Evolutionary conservation across 2,888 invertebrate genomes (phyloP).

Genomic region (Hartigia nigra): DNA sequence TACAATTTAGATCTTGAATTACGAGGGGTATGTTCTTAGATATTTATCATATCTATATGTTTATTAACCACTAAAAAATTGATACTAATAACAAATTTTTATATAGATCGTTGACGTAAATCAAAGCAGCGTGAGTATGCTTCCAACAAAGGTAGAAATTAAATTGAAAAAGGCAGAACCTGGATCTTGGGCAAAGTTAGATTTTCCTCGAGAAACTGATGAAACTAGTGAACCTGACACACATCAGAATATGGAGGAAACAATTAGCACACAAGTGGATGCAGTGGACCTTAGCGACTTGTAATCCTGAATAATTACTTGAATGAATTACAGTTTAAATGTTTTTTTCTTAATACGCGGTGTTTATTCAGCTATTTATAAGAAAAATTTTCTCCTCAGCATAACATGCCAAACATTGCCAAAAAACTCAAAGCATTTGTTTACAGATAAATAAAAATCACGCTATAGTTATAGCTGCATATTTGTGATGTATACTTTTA

Average conservation of each 20-base stretch:
- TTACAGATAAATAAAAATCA: background rate
- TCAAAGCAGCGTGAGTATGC: constrained; percentile 80
- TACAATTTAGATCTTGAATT: constrained; percentile 84
- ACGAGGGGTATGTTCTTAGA: constrained; percentile 76
- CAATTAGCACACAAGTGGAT: constrained; percentile 69
- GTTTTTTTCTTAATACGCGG: background rate
- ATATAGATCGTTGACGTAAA: constrained; percentile 81
- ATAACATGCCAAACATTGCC: background rate
- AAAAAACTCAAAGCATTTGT: background rate
- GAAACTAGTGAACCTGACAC: constrained; percentile 12
- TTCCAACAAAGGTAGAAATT: constrained; percentile 92
- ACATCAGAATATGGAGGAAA: constrained; percentile 59
- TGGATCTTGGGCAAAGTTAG: constrained; percentile 83
- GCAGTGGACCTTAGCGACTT: constrained; percentile 82
- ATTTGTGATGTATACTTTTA: background rate
- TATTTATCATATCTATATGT: constrained; percentile 4
- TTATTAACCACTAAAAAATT: constrained; percentile 11
- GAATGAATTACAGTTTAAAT: background rate
- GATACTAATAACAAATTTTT: constrained; percentile 19
- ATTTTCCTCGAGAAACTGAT: constrained; percentile 68
- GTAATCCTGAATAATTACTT: constrained; percentile 20
- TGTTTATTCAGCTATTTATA: background rate
- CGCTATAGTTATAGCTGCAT: background rate
- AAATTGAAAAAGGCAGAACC: constrained; percentile 88
- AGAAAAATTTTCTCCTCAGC: background rate